phyloP scores from a whole-genome alignment of 2,797 vertebrate genomes.

The Enteromius anoplus region DNA sequence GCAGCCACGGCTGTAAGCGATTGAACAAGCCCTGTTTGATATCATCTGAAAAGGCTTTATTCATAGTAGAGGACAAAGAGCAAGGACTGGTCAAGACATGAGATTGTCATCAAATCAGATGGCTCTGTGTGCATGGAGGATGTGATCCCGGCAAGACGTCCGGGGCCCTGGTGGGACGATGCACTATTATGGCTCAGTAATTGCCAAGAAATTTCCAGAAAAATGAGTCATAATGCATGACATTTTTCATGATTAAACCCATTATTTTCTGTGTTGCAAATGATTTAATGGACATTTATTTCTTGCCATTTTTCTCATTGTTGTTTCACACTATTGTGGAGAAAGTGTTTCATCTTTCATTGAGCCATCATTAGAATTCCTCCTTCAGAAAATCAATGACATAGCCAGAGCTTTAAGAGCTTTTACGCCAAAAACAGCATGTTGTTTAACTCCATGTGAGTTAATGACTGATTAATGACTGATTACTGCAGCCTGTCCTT shows the following conservation, averaged over 20 bases:
- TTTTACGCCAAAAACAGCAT: background rate
- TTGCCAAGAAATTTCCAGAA: slow-evolving; percentile 48
- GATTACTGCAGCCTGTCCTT: background rate
- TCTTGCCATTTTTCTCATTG: slow-evolving; percentile 26
- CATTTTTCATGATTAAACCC: slow-evolving; percentile 48
- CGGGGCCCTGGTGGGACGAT: slow-evolving; percentile 16
- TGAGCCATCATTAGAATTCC: slow-evolving; percentile 11
- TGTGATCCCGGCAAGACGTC: slow-evolving; percentile 30
- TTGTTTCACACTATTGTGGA: background rate
- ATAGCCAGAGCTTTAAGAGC: background rate
- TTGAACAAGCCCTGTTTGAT: slow-evolving; percentile 53
- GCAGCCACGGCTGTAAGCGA: slow-evolving; percentile 10
- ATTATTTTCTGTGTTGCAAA: slow-evolving; percentile 14
- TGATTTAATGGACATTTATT: slow-evolving; percentile 32
- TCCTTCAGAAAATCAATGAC: background rate
- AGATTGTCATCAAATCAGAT: slow-evolving; percentile 36
- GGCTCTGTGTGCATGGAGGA: slow-evolving; percentile 15
- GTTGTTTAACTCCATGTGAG: slow-evolving; percentile 15
- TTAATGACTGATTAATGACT: slow-evolving; percentile 17
- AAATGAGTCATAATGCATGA: slow-evolving; percentile 54
- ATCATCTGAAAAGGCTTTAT: slow-evolving; percentile 54
- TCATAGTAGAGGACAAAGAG: slow-evolving; percentile 38
- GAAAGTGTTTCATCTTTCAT: background rate
- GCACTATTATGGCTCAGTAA: slow-evolving; percentile 44
- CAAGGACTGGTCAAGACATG: slow-evolving; percentile 42